A percentile compares a stretch with the other conserved stretches of the same genome.
Conservation (phyloP, 2,797 vertebrate genomes). For the Miichthys miiuy region DNA sequence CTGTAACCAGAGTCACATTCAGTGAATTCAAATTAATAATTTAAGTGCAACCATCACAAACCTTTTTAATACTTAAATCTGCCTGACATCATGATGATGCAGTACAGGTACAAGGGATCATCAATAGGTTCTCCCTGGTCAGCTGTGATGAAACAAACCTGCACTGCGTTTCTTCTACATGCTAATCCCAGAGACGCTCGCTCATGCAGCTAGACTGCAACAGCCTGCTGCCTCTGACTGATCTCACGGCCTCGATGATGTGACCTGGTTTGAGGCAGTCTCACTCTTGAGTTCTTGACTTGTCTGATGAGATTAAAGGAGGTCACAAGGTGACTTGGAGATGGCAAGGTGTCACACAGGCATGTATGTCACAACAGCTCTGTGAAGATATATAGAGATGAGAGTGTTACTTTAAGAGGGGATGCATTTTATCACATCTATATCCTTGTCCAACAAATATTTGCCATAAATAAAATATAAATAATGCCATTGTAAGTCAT, state of each 20-base stretch:
- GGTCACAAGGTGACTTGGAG: slow-evolving; percentile 37
- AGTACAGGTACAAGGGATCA: not conserved
- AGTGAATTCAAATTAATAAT: too few species aligned
- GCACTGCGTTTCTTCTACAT: not conserved
- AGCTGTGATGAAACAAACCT: slow-evolving; percentile 26
- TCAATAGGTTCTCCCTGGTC: not conserved
- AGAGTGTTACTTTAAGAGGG: not conserved
- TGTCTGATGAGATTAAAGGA: slow-evolving; percentile 60
- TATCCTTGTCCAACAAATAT: not conserved
- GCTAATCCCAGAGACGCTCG: slow-evolving; percentile 42
- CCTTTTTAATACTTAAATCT: not conserved
- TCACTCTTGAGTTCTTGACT: slow-evolving; percentile 36
- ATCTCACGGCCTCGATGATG: slow-evolving; percentile 19
- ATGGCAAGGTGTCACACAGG: slow-evolving; percentile 19
- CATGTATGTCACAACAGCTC: slow-evolving; percentile 12
- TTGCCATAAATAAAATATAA: not conserved
- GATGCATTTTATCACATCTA: not conserved
- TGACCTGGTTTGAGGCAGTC: slow-evolving; percentile 30
- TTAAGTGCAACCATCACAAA: not conserved
- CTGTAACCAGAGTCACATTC: too few species aligned
- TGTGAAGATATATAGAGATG: not conserved
- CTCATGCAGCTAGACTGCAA: slow-evolving; percentile 18
- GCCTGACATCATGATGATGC: not conserved
- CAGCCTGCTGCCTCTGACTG: slow-evolving; percentile 26
- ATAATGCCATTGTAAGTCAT: not conserved